phyloP scores from a whole-genome alignment of 2,888 invertebrate species.

The Trisateles emortualis region DNA sequence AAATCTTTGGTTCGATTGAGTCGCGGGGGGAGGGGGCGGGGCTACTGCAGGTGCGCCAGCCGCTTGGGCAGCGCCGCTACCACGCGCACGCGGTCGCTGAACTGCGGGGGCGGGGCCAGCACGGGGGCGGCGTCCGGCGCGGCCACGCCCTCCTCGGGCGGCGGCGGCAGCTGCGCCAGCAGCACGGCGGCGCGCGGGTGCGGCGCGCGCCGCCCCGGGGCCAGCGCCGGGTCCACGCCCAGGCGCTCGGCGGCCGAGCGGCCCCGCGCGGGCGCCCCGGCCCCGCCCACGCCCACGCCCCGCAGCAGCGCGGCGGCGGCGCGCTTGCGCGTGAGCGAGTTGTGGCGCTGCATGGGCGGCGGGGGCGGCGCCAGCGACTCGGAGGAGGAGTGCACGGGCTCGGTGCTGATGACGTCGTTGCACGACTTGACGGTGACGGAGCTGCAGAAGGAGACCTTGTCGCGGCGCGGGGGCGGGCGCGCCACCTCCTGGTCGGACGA shows the following conservation, averaged over 20 bases:
- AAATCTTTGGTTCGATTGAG: conserved; percentile 79
- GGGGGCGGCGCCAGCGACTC: conserved; percentile 76
- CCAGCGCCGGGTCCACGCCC: conserved; percentile 76
- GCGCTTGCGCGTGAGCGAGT: conserved; percentile 88
- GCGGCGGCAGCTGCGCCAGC: conserved; percentile 93
- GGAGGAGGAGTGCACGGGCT: conserved; percentile 82
- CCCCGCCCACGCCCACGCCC: no score
- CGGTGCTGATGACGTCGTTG: conserved; percentile 84
- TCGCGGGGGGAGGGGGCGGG: not conserved
- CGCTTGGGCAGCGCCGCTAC: conserved; percentile 94
- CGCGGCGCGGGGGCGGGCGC: conserved; percentile 67
- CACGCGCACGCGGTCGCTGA: conserved; percentile 95
- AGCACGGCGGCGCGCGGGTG: conserved; percentile 90
- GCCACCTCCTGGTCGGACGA: conserved; percentile 93
- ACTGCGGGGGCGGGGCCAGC: conserved; percentile 95
- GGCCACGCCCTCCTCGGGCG: conserved; percentile 89
- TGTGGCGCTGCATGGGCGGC: conserved; percentile 87
- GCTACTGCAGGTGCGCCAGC: conserved; percentile 79
- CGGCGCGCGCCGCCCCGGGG: conserved; percentile 86
- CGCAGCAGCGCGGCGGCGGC: conserved; percentile 87
- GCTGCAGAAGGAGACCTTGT: conserved; percentile 83
- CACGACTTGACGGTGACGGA: conserved; percentile 83
- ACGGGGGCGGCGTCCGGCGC: conserved; percentile 66
- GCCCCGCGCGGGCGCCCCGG: conserved; percentile 54
- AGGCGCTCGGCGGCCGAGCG: conserved; percentile 79